Evolutionary conservation across 53 echinoderm and acorn worm species (phyloP).

Genomic region (Stichopus horrens): DNA sequence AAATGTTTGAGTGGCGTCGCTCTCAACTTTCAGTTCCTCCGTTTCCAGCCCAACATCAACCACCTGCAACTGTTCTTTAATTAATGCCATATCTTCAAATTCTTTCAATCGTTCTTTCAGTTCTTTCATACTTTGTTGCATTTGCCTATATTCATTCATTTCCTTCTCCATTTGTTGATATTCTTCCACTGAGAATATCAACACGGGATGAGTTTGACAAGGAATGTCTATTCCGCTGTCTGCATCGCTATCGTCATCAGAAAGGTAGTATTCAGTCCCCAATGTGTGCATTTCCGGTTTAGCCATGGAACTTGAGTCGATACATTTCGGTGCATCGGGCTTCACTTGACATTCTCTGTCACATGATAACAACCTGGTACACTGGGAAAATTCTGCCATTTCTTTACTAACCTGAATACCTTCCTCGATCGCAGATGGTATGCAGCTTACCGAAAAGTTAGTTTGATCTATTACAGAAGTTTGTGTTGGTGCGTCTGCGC

Average conservation of each 20-base stretch:
- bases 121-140: slow-evolving; percentile 21
- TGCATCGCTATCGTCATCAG: slow-evolving; percentile 50
- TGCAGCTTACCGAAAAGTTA: slow-evolving; percentile 1
- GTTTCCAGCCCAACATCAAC: slow-evolving; percentile 27
- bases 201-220: slow-evolving; percentile 59
- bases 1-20: slow-evolving; percentile 3
- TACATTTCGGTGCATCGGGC: background rate
- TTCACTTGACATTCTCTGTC: slow-evolving; percentile 26
- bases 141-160: slow-evolving; percentile 33
- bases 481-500: background rate
- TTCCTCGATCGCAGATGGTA: slow-evolving; percentile 8
- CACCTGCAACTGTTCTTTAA: background rate
- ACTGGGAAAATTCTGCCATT: slow-evolving; percentile 11
- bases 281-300: slow-evolving; percentile 19
- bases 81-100: slow-evolving; percentile 27
- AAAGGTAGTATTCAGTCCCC: slow-evolving; percentile 16
- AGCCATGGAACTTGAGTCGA: background rate
- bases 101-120: slow-evolving; percentile 35
- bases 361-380: background rate
- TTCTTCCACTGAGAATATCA: slow-evolving; percentile 49
- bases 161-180: slow-evolving; percentile 28
- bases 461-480: background rate
- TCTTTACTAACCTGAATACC: background rate
- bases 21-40: background rate
- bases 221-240: slow-evolving; percentile 65